Base-by-base conservation (phyloP, 2,113 vertebrate genomes). In the Sinocyclocheilus grahami region DNA sequence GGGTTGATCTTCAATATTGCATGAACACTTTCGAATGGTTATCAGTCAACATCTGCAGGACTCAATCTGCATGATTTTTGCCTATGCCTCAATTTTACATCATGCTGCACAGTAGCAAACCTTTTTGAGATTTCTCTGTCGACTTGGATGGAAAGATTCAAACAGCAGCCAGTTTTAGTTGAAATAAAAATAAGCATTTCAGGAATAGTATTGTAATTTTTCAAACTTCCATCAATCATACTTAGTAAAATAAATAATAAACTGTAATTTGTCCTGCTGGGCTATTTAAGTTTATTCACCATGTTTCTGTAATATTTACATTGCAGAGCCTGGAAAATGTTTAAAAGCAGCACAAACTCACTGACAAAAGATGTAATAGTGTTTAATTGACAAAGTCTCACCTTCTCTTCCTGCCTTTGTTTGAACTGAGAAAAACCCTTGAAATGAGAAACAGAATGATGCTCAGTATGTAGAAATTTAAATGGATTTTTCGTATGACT, bases 401-500 rank as follows among this genome's bases (percentile, higher is more conserved):
- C 77, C 77, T 60, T 62, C 77, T n/a, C 5, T 12, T 60, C 5
- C 53, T 37, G 30, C 51, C 18, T 9, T 22, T 0, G 18, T 39
- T 22, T 20, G 77, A 79, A 39, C 33, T n/a, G 55, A 60, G 53
- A 79, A 79, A 18, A 33, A n/a, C 18, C 51, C 77, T 79, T 53
- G 2, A 37, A 60, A 37, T 22, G 7, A 39, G 3, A 60, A 39
- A 27, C 16, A 79, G 51, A 12, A 37, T 60, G 16, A 78, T 20
- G 13, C 2, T 24, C 42, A 51, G 46, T 33, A 10, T 18, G 46
- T 72, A 42, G 10, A 72, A 7, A 72, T 33, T 33, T 33, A 33
- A 33, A 33, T 33, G 30, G 30, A 33, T 33, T 33, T 33, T 33
- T 33, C 30, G 2, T 33, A 33, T 33, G 2, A 33, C 30, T 33